phyloP scores from a whole-genome alignment of 2,888 invertebrate species.

The Clistopyga incitator region DNA sequence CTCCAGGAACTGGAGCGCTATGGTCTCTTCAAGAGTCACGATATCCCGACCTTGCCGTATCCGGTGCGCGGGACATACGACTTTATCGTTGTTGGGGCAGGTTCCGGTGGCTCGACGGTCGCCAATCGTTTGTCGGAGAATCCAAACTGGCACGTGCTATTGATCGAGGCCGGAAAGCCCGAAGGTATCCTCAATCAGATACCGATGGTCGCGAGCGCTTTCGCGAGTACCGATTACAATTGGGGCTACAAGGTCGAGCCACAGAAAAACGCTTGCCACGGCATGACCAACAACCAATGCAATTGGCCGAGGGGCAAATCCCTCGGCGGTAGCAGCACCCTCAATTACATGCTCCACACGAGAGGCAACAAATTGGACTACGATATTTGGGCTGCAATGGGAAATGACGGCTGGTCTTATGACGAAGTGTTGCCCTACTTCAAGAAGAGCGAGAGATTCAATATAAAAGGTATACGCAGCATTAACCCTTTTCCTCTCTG shows the following conservation, averaged over 20 bases:
- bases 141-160: conserved; percentile 86
- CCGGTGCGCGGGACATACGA: conserved; percentile 85
- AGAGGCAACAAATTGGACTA: conserved; percentile 74
- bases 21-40: conserved; percentile 58
- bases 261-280: conserved; percentile 87
- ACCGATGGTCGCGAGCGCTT: conserved; percentile 86
- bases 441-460: conserved; percentile 68
- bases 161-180: conserved; percentile 88
- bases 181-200: conserved; percentile 86
- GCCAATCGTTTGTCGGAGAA: conserved; percentile 90
- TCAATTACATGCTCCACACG: conserved; percentile 82
- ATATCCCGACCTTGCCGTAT: conserved; percentile 73
- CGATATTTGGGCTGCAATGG: conserved; percentile 68
- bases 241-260: conserved; percentile 90
- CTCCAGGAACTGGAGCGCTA: conserved; percentile 71
- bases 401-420: conserved; percentile 71
- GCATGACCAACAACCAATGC: conserved; percentile 90
- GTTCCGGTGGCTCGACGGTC: conserved; percentile 89
- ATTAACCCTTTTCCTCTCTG: too few species aligned
- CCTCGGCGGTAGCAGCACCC: conserved; percentile 79
- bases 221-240: conserved; percentile 87
- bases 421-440: conserved; percentile 71
- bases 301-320: conserved; percentile 88
- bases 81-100: conserved; percentile 89
- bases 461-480: conserved; percentile 58